Percentiles rank a stretch among this genome's conserved stretches.
These are phyloP conservation scores for Neocloeon triangulifer DNA, from an alignment of 1,140 invertebrate species.

Conservation along the genomic window DNA sequence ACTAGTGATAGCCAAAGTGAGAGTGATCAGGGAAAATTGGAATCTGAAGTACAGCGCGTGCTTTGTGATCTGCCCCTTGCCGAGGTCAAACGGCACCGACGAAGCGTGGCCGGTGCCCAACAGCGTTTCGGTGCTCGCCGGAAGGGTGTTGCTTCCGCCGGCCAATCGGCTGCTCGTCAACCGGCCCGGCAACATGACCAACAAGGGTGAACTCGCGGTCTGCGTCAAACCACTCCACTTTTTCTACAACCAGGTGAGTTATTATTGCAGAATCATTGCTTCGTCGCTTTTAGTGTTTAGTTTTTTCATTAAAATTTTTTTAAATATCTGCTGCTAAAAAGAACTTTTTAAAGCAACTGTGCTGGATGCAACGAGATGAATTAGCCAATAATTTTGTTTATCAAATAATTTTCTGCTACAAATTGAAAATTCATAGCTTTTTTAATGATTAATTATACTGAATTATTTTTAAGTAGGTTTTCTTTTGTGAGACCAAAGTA, in stretches of 20 bases:
- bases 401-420: no score
- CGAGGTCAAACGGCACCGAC: constrained; percentile 15
- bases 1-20: constrained; percentile 14
- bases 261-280: no score
- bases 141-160: constrained; percentile 24
- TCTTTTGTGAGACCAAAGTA: no score
- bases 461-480: no score
- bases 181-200: constrained; percentile 13
- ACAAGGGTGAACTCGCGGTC: constrained; percentile 18
- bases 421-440: no score
- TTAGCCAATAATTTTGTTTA: no score
- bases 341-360: no score
- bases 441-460: no score
- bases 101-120: constrained; percentile 20
- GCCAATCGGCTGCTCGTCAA: constrained; percentile 29
- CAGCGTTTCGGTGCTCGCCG: constrained; percentile 35
- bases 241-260: constrained; percentile 45
- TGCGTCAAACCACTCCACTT: constrained; percentile 89
- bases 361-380: no score
- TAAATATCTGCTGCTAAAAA: no score
- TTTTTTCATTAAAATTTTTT: no score
- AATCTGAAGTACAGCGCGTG: constrained; percentile 80
- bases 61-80: constrained; percentile 61
- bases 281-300: no score
- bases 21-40: constrained; percentile 81